Base-by-base conservation (phyloP, 2,797 vertebrate genomes). In the Sciaenops ocellatus region DNA sequence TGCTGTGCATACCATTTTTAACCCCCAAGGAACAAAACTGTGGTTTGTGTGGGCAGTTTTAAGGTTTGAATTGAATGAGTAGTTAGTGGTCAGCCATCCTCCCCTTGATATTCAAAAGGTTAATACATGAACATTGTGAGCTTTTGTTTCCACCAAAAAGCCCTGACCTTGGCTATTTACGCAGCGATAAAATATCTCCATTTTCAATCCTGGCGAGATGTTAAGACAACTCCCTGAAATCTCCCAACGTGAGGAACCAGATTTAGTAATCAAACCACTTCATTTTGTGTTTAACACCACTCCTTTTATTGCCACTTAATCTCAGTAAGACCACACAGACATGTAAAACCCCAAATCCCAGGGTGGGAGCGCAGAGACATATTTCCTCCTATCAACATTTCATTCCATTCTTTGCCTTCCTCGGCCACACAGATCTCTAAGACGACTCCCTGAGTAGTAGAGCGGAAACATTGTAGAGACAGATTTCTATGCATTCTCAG, bases 251-350 rank as follows among this genome's bases (percentile, higher is more conserved):
- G 7, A 54, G 13, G 61, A 79, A 69, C 62, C 57, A 38, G 52
- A 69, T 82, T 86, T 62, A 69, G 65, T 47, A 80, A 84, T 82
- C 61, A 69, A 62, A 78, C 73, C 79, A 75, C 60, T 84, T 81
- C 26, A 41, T 84, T 73, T 87, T 88, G 54, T 76, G 47, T 76
- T 84, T 61, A 82, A 88, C 67, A 51, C 69, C 83, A 70, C 85
- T 89, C 82, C 85, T 80, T 87, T 80, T 78, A 80, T 78, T 76
- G 78, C 71, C 87, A 88, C 76, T 87, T 90, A 77, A 86, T 88
- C 82, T 87, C 48, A 47, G 59, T 28, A 52, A 82, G 91, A 90
- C 91, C 91, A 93, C 90, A 93, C 88, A 90, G 69, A 78, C 65
- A n/a, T 56, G 64, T 69, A 78, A 84, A 83, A 84, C 73, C 78